Evolutionary conservation across 2,797 vertebrate species (phyloP), one percentile per base, ranked within the genome.

Genomic region (Enteromius radiatus): DNA sequence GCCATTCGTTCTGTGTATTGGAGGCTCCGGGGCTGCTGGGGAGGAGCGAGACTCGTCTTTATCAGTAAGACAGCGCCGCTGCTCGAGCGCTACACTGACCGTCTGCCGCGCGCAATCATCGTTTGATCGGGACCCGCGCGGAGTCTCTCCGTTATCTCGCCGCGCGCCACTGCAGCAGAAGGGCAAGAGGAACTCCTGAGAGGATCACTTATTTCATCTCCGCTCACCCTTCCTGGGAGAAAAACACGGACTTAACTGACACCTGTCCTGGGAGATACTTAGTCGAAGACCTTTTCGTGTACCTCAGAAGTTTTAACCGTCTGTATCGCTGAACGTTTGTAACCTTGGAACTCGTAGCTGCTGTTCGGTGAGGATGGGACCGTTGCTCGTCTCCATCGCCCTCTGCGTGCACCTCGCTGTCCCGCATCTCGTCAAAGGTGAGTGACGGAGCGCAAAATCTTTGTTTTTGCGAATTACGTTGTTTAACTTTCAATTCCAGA

Each of bases 341-440:
- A 89, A 91, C 91, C 89, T 93, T 92, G 92, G 93, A 88, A 90
- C 89, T 89, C 88, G 83, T 88, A 88, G 59, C 88, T 84, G 88
- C 54, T 80, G 82, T 71, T 85, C 6, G 78, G 87, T 85, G 85
- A 95, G 90, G 91, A 96, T 95, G 95, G 93, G 93, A 93, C 93
- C 91, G 88, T 89, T 95, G 43, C 91, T 95, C 86, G 86, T 93
- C 75, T 90, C 89, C 89, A 78, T 95, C 89, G 91, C 87, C 84
- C 88, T 95, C 90, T 94, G 93, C 76, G 43, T 94, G 89, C 90
- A 93, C 89, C 90, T 91, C 80, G 92, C 93, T 92, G 93, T 94
- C 94, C 93, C 94, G 88, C 93, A 93, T 89, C 88, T 79, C 86
- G 92, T 90, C 83, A 90, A 88, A 93, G 95, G 95, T 96, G 90